Percentiles rank a stretch among this genome's conserved stretches.
Evolutionary conservation across 1,140 invertebrate genomes (phyloP).

Genomic region (Diorhabda elongata): DNA sequence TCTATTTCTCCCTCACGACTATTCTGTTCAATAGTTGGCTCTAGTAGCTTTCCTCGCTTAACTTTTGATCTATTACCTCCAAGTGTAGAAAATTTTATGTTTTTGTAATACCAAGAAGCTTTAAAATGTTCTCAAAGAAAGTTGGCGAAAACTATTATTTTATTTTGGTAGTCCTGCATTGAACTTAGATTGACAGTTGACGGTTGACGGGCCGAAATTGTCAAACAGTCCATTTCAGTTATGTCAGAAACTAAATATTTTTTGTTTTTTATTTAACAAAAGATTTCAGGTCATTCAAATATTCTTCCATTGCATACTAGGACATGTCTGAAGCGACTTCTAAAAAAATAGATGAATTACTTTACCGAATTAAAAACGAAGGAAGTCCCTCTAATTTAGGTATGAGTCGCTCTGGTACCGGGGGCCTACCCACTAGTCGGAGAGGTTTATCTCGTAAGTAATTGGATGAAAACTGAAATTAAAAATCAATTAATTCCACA

Average conservation of each 20-base stretch:
- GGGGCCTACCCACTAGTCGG: conserved; percentile 29
- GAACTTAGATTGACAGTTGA: neutral
- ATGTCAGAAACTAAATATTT: conserved; percentile 21
- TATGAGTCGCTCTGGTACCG: conserved; percentile 28
- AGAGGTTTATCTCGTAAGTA: conserved; percentile 34
- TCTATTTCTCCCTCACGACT: no score
- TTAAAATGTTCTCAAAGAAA: no score
- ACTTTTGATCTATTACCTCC: no score
- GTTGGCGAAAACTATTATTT: no score
- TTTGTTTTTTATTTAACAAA: conserved; percentile 14
- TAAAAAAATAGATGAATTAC: conserved; percentile 39
- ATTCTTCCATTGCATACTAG: neutral
- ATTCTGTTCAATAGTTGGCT: no score
- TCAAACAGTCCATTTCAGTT: conserved; percentile 19
- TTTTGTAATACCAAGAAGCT: no score
- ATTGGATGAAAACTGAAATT: neutral
- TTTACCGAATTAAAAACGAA: conserved; percentile 35
- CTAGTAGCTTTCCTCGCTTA: no score
- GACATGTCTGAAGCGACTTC: conserved; percentile 14
- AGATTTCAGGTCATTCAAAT: conserved; percentile 10
- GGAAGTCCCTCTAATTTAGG: conserved; percentile 26
- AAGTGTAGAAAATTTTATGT: no score
- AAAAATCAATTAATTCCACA: no score
- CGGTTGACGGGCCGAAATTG: conserved; percentile 4
- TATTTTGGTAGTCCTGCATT: no score